A percentile compares a stretch with the other conserved stretches of the same genome.
phyloP scores from a whole-genome alignment of 2,888 invertebrate genomes.

The Aphelenchoides bicaudatus region DNA sequence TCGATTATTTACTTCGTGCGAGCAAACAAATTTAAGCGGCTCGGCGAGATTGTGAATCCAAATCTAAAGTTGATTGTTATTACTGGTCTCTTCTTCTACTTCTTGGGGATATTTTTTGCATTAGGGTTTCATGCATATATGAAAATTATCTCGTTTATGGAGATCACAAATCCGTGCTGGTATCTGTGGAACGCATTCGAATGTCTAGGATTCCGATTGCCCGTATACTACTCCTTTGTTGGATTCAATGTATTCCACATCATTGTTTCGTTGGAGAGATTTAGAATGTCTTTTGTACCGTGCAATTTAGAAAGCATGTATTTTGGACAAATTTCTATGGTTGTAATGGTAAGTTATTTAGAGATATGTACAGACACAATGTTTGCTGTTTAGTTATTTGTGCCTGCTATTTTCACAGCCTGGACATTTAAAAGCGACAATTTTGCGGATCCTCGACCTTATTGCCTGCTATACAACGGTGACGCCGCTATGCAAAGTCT shows the following conservation, averaged over 20 bases:
- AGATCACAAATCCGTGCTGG: background rate
- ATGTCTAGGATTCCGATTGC: background rate
- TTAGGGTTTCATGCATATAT: background rate
- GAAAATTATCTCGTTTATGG: background rate
- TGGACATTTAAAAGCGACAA: conserved; percentile 1
- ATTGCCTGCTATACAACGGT: background rate
- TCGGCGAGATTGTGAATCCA: conserved; percentile 4
- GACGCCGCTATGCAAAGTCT: background rate
- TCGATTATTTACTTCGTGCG: background rate
- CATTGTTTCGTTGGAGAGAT: too few species aligned
- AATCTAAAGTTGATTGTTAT: conserved; percentile 5
- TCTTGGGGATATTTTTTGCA: background rate
- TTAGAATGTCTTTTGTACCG: too few species aligned
- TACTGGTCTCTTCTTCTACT: background rate
- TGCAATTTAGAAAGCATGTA: background rate
- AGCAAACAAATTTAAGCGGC: background rate
- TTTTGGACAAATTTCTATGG: conserved; percentile 6
- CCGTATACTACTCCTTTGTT: background rate
- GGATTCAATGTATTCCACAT: too few species aligned
- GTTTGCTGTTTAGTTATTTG: background rate
- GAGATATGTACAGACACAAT: background rate
- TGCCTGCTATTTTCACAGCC: background rate
- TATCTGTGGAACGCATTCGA: background rate
- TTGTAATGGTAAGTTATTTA: background rate
- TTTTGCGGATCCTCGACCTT: background rate